Conservation (phyloP, 2,888 invertebrate genomes). For the Campopleginae sp. region DNA sequence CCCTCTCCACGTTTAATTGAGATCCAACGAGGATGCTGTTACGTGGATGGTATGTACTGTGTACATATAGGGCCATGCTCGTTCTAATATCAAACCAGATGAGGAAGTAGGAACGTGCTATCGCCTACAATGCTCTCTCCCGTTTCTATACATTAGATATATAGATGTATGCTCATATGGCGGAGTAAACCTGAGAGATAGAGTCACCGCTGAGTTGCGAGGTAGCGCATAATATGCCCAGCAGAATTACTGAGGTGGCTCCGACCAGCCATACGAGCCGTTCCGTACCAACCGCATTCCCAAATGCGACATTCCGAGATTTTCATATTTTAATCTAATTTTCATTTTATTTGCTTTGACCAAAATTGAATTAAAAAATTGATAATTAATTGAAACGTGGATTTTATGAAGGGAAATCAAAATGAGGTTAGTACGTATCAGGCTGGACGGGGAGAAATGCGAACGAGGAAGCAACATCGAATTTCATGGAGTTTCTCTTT, state of each 20-base stretch:
- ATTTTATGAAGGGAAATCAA: background rate
- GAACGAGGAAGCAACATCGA: background rate
- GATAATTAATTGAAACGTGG: background rate
- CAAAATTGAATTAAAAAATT: background rate
- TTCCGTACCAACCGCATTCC: background rate
- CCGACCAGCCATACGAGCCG: slow-evolving; percentile 5
- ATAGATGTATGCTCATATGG: slow-evolving; percentile 22
- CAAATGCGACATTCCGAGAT: background rate
- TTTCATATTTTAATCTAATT: background rate
- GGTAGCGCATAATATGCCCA: slow-evolving; percentile 39
- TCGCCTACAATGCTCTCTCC: slow-evolving; percentile 23
- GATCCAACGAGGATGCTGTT: slow-evolving; percentile 53
- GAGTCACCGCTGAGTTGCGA: slow-evolving; percentile 46
- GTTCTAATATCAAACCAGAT: slow-evolving; percentile 57
- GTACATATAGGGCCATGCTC: slow-evolving; percentile 51
- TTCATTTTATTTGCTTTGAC: background rate
- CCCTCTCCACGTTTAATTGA: slow-evolving; percentile 58
- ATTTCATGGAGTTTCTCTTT: background rate
- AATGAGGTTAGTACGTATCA: background rate
- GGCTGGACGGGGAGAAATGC: too few relatives aligned
- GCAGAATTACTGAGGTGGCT: slow-evolving; percentile 8
- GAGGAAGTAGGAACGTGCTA: slow-evolving; percentile 45
- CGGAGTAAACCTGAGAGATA: slow-evolving; percentile 59
- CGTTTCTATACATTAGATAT: slow-evolving; percentile 15
- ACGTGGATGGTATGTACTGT: slow-evolving; percentile 34